Conservation (phyloP, 2,888 invertebrate genomes). For the Camptogramma bilineatum region DNA sequence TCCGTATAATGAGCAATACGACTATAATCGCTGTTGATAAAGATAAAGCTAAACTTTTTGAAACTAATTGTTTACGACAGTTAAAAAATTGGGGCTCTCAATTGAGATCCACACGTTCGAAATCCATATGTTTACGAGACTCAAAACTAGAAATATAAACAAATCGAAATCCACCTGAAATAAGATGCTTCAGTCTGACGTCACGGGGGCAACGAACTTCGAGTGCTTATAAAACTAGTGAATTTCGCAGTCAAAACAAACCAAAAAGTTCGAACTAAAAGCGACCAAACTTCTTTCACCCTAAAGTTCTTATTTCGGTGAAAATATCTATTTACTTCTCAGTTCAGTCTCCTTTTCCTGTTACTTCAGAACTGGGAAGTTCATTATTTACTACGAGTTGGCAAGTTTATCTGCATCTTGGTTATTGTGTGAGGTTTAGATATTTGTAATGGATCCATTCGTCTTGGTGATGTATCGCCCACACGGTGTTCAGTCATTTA, state of each 20-base stretch:
- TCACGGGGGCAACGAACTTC: conserved; percentile 71
- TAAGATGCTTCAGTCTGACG: conserved; percentile 60
- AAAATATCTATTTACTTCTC: conserved; percentile 32
- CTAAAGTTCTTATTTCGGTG: conserved; percentile 17
- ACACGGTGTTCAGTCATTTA: conserved; percentile 58
- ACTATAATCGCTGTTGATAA: too few relatives aligned
- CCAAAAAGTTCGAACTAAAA: conserved; percentile 46
- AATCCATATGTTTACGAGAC: conserved; percentile 11
- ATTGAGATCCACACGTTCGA: not conserved
- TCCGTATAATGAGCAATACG: too few relatives aligned
- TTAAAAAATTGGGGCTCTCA: not conserved
- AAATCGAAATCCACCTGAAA: conserved; percentile 45
- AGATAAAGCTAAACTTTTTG: too few relatives aligned
- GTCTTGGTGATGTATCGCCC: conserved; percentile 59
- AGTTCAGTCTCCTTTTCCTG: conserved; percentile 53
- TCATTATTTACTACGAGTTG: conserved; percentile 47
- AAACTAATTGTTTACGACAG: too few relatives aligned
- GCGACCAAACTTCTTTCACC: conserved; percentile 31
- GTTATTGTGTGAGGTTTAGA: conserved; percentile 46
- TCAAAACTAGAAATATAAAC: conserved; percentile 26
- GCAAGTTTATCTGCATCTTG: conserved; percentile 46
- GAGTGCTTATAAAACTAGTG: conserved; percentile 66
- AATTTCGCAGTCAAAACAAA: conserved; percentile 80
- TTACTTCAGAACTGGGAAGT: conserved; percentile 49
- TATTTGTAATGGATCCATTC: conserved; percentile 58